Evolutionary conservation across 2,888 invertebrate genomes (phyloP).

Genomic region (Tubiluchus corallicola): DNA sequence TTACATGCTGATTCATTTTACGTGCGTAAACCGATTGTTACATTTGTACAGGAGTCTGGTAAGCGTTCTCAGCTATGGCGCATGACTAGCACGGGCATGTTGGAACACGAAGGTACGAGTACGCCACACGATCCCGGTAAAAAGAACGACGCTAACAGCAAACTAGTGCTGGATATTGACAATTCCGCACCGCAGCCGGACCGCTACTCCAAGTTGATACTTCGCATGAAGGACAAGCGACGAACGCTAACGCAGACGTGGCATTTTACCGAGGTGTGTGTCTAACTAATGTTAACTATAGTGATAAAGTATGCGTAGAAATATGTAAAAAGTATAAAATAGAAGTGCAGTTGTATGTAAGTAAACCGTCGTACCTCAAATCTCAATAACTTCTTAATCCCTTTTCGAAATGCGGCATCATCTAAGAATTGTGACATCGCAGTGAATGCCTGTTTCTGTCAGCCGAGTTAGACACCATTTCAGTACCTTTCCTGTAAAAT

Average conservation of each 20-base stretch:
- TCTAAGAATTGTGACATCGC: too few species aligned
- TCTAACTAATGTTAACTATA: background rate
- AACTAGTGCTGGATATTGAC: constrained; percentile 63
- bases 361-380: too few species aligned
- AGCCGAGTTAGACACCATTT: too few species aligned
- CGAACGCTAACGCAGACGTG: constrained; percentile 79
- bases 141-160: constrained; percentile 13
- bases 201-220: constrained; percentile 48
- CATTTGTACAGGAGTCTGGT: constrained; percentile 20
- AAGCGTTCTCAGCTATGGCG: constrained; percentile 66
- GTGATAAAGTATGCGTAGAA: too few species aligned
- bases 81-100: constrained; percentile 65
- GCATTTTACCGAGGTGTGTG: constrained; percentile 46
- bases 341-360: too few species aligned
- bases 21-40: too few species aligned
- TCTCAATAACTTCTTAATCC: too few species aligned
- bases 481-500: too few species aligned
- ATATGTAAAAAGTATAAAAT: too few species aligned
- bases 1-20: too few species aligned
- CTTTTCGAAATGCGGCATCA: too few species aligned
- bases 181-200: constrained; percentile 69
- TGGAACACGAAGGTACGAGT: constrained; percentile 74
- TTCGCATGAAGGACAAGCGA: constrained; percentile 62
- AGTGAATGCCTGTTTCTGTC: too few species aligned
- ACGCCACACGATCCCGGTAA: constrained; percentile 32